Base-by-base conservation (phyloP, 2,113 vertebrate species). In the Macquaria australasica region DNA sequence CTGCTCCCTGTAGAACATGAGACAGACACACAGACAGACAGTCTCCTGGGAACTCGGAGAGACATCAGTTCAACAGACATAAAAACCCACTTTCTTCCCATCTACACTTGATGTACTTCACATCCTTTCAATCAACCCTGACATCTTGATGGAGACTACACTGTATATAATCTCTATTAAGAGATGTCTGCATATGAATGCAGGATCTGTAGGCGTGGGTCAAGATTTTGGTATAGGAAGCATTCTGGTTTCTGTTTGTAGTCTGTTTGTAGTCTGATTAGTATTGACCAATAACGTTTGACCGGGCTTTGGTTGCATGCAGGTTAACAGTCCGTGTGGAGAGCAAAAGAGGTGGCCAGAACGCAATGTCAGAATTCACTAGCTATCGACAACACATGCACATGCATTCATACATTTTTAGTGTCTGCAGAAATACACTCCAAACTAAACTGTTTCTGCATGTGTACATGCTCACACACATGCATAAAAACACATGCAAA, bases 1-100 rank as follows among this genome's bases (percentile, higher is more conserved):
- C 15, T 55, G 45, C 56, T 62, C n/a, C 51, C 53, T 64, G 51
- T 50, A 45, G 70, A 86, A 60, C 77, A 75, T 62, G 23, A 79
- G 43, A 81, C 69, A 39, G 21, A 76, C 48, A n/a, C 11, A 43
- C 43, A 59, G 1, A 62, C 56, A 85, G 66, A 63, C 53, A 12
- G 53, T 25, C 74, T 81, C 66, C 34, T 53, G 73, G 79, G 79
- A 63, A 56, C 41, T 16, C 5, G 2, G 34, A 73, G 39, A 80
- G 59, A 68, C 16, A 41, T 56, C 0, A 74, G 6, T 11, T 43
- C 16, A 31, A 37, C 41, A 79, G 31, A 77, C 69, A 48, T 21
- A 0, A 55, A 75, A 82, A 51, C 3, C 7, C n/a, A 68, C 50
- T 70, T 77, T 59, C 1, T 25, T 64, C 25, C 21, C 59, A 14